A percentile compares a stretch with the other conserved stretches of the same genome.
Conservation (phyloP, 2,113 vertebrate species). For the Gavia stellata region DNA sequence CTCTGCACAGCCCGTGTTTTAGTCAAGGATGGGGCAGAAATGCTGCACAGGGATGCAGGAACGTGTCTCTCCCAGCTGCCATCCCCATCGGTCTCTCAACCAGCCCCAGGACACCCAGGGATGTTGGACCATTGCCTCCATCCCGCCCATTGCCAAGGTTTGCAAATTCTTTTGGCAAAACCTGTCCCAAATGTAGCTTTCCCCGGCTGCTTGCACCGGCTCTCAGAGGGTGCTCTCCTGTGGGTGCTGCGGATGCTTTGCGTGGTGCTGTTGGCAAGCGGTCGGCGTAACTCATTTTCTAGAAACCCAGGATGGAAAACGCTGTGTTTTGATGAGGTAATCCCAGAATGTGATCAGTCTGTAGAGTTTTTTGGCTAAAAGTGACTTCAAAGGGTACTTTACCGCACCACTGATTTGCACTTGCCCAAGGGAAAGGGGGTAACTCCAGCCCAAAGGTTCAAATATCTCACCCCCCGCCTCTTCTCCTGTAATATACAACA, state of each 20-base stretch:
- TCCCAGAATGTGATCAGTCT: not conserved
- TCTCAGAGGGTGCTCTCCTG: not conserved
- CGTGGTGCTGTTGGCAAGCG: not conserved
- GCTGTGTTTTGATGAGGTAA: not conserved
- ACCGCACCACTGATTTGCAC: not conserved
- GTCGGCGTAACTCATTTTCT: not conserved
- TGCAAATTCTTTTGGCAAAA: not conserved
- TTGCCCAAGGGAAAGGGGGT: not conserved
- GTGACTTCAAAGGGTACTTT: not conserved
- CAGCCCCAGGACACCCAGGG: not conserved
- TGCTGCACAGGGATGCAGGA: not conserved
- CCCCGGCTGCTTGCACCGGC: rapidly evolving
- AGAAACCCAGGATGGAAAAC: not conserved
- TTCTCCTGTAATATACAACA: not conserved
- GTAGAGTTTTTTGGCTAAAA: not conserved
- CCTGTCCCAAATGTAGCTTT: not conserved
- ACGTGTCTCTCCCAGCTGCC: not conserved
- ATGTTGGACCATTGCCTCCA: not conserved
- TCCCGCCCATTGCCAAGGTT: not conserved
- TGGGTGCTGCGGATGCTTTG: not conserved
- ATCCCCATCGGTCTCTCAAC: not conserved
- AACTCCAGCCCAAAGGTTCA: not conserved
- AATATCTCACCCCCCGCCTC: not conserved
- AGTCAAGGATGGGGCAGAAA: not conserved
- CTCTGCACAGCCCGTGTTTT: not conserved